A percentile compares a stretch with the other conserved stretches of the same genome.
Evolutionary conservation across 2,888 invertebrate genomes (phyloP).

Genomic region (Melangyna quadrimaculata): DNA sequence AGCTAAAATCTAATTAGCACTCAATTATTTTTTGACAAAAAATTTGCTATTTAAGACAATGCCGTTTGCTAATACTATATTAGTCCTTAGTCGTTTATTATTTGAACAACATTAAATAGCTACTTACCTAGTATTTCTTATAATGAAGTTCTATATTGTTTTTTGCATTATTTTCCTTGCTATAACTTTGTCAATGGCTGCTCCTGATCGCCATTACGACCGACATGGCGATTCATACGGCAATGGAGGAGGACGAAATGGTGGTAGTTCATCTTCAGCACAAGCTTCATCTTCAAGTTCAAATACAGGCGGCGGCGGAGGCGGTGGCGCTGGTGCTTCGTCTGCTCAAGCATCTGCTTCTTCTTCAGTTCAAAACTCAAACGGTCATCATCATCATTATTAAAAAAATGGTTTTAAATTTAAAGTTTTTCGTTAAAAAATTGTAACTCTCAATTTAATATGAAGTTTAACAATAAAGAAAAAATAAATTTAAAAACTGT

Average conservation of each 20-base stretch:
- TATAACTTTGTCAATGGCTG: slow-evolving; percentile 9
- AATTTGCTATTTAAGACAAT: slow-evolving; percentile 35
- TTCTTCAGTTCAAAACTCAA: slow-evolving; percentile 3
- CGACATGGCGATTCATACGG: slow-evolving; percentile 5
- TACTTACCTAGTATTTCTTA: background rate
- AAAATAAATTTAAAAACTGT: no score
- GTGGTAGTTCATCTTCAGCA: slow-evolving; percentile 23
- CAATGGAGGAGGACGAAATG: slow-evolving; percentile 7
- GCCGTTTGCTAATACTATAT: background rate
- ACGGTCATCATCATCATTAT: background rate
- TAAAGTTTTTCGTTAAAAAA: background rate
- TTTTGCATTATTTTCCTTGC: slow-evolving; percentile 48
- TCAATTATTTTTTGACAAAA: background rate
- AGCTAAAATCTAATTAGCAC: slow-evolving; percentile 34
- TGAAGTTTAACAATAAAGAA: no score
- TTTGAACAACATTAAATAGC: background rate
- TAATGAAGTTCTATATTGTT: slow-evolving; percentile 22
- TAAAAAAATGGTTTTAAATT: background rate
- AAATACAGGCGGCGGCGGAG: slow-evolving; percentile 17
- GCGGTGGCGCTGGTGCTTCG: slow-evolving; percentile 39
- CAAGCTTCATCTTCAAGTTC: slow-evolving; percentile 31
- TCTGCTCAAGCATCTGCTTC: slow-evolving; percentile 40
- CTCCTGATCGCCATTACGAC: slow-evolving; percentile 15
- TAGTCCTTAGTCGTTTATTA: background rate
- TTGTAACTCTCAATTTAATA: no score